phyloP scores from a whole-genome alignment of 2,888 invertebrate genomes.

The Idaea biselata region DNA sequence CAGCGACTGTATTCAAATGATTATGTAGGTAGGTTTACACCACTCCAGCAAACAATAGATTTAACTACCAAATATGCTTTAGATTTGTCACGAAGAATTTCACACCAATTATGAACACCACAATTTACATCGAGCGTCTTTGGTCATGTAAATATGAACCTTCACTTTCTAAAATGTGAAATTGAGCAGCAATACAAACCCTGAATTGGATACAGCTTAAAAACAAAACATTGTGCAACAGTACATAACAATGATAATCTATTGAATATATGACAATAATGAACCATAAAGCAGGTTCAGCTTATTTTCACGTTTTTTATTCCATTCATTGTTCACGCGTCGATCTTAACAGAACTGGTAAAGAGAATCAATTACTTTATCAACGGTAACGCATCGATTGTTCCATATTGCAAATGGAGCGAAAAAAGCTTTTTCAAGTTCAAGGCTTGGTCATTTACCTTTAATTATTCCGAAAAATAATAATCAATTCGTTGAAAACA shows the following conservation, averaged over 20 bases:
- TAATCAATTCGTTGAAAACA: background rate
- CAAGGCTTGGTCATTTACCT: constrained; percentile 24
- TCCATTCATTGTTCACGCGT: constrained; percentile 25
- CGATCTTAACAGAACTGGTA: constrained; percentile 21
- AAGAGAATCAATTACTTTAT: constrained; percentile 39
- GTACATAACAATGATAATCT: constrained; percentile 43
- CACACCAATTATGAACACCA: constrained; percentile 45
- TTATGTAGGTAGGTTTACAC: constrained; percentile 3
- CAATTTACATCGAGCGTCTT: constrained; percentile 46
- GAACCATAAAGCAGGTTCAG: constrained; percentile 17
- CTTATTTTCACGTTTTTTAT: constrained; percentile 29
- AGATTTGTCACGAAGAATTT: constrained; percentile 47
- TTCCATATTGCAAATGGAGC: constrained; percentile 57
- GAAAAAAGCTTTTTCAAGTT: constrained; percentile 44
- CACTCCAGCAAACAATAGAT: background rate
- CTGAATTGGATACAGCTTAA: constrained; percentile 47
- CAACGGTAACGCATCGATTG: constrained; percentile 52
- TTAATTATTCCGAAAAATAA: constrained; percentile 2
- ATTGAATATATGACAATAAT: constrained; percentile 30
- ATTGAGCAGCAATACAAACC: constrained; percentile 50
- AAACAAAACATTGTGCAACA: constrained; percentile 39
- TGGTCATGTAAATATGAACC: constrained; percentile 67
- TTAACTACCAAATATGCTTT: background rate
- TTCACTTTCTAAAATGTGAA: constrained; percentile 78
- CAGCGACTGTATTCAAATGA: background rate